phyloP scores from a whole-genome alignment of 2,797 vertebrate species.

The Scleropages formosus region DNA sequence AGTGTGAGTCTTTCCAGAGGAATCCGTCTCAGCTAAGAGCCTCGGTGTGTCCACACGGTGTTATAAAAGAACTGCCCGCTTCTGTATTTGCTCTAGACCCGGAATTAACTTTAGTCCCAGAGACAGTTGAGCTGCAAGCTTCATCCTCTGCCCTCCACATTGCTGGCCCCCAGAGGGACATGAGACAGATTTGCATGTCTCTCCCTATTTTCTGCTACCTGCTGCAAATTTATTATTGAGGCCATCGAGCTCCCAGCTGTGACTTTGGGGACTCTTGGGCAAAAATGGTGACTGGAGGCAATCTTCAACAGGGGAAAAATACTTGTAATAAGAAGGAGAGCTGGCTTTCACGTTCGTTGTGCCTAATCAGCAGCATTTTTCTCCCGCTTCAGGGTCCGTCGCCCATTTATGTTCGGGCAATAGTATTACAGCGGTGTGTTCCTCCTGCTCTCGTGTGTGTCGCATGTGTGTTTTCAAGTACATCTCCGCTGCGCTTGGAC shows the following conservation, averaged over 20 bases:
- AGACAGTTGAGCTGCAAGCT: constrained; percentile 63
- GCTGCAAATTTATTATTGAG: constrained; percentile 75
- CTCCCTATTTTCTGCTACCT: constrained; percentile 66
- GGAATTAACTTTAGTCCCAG: constrained; percentile 67
- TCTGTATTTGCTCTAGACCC: constrained; percentile 52
- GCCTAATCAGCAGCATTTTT: neutral
- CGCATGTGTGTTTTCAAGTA: neutral
- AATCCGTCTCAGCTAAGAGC: constrained; percentile 64
- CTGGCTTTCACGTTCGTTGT: neutral
- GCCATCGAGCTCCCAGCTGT: constrained; percentile 69
- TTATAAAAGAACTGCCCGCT: constrained; percentile 51
- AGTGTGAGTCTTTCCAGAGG: constrained; percentile 71
- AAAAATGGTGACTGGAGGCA: constrained; percentile 68
- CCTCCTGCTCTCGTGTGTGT: neutral
- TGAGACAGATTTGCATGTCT: constrained; percentile 76
- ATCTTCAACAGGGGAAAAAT: constrained; percentile 50
- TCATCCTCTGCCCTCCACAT: constrained; percentile 60
- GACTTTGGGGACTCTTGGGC: constrained; percentile 68
- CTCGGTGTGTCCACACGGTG: constrained; percentile 48
- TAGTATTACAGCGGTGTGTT: neutral
- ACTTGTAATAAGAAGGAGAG: neutral
- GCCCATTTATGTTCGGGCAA: neutral
- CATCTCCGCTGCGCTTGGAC: neutral
- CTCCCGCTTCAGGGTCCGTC: neutral
- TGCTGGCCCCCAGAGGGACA: constrained; percentile 70